Evolutionary conservation across 2,888 invertebrate species (phyloP).

Genomic region (Acanthosoma haemorrhoidale): DNA sequence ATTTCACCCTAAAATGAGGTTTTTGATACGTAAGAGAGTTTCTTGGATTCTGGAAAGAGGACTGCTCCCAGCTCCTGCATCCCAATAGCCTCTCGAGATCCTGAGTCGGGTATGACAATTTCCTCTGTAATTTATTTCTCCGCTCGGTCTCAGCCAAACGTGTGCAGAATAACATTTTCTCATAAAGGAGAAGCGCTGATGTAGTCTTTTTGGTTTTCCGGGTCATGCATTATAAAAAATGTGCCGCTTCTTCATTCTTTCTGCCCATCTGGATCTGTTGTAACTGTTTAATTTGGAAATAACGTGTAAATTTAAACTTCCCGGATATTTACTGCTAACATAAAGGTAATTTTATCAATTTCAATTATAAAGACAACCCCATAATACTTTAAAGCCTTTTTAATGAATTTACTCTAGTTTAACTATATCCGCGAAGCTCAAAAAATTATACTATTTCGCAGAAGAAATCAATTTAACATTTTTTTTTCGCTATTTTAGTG

Average conservation of each 20-base stretch:
- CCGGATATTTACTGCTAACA: too few relatives aligned
- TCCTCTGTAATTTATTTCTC: slow-evolving; percentile 23
- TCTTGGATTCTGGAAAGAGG: neutral
- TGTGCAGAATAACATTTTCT: slow-evolving; percentile 18
- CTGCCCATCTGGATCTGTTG: neutral
- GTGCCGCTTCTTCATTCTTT: neutral
- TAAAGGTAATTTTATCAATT: too few relatives aligned
- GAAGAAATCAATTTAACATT: too few relatives aligned
- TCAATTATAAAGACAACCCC: too few relatives aligned
- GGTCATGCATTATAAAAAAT: neutral
- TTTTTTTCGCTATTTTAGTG: too few relatives aligned
- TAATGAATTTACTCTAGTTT: too few relatives aligned
- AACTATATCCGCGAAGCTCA: too few relatives aligned
- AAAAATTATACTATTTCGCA: too few relatives aligned
- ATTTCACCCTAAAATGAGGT: too few relatives aligned
- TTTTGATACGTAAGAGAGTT: neutral
- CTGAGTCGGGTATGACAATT: slow-evolving; percentile 17
- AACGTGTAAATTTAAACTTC: too few relatives aligned
- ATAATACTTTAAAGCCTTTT: too few relatives aligned
- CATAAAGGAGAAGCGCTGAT: neutral
- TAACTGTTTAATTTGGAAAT: too few relatives aligned
- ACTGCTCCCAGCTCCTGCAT: slow-evolving; percentile 13
- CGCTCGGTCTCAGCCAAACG: slow-evolving; percentile 17
- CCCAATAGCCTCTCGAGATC: slow-evolving; percentile 23
- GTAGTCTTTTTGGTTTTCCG: neutral